Evolutionary conservation across 2,888 invertebrate genomes (phyloP).

Genomic region (Cyrtodaria siliqua): DNA sequence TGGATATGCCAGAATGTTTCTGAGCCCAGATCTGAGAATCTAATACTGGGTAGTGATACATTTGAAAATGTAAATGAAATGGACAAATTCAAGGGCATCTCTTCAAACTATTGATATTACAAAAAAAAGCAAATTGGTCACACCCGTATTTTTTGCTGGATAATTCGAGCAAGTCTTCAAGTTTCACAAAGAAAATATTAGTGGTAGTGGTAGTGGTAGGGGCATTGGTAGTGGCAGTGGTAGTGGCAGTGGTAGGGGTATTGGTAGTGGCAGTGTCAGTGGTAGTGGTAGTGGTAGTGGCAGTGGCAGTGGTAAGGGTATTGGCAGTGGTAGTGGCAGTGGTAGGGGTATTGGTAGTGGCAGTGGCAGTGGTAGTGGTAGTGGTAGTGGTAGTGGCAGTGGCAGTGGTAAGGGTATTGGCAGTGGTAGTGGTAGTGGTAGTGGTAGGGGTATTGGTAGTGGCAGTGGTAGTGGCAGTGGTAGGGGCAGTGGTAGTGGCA

Average conservation of each 20-base stretch:
- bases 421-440: background rate
- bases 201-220: conserved; percentile 10
- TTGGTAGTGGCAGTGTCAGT: conserved; percentile 10
- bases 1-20: too few relatives aligned
- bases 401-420: background rate
- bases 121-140: too few relatives aligned
- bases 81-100: too few relatives aligned
- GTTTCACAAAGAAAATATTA: too few relatives aligned
- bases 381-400: conserved; percentile 8
- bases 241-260: conserved; percentile 8
- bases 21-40: too few relatives aligned
- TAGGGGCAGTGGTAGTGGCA: background rate
- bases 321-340: conserved; percentile 3
- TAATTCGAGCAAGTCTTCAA: too few relatives aligned
- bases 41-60: too few relatives aligned
- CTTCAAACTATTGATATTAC: too few relatives aligned
- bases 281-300: conserved; percentile 1
- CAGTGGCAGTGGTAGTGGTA: conserved; percentile 7
- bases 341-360: conserved; percentile 7
- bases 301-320: conserved; percentile 20
- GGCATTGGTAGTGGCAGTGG: conserved; percentile 1
- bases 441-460: background rate
- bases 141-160: too few relatives aligned
- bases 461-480: conserved; percentile 6
- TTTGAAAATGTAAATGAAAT: too few relatives aligned